Conservation (phyloP, 2,113 vertebrate species). For the Chrysemys picta region DNA sequence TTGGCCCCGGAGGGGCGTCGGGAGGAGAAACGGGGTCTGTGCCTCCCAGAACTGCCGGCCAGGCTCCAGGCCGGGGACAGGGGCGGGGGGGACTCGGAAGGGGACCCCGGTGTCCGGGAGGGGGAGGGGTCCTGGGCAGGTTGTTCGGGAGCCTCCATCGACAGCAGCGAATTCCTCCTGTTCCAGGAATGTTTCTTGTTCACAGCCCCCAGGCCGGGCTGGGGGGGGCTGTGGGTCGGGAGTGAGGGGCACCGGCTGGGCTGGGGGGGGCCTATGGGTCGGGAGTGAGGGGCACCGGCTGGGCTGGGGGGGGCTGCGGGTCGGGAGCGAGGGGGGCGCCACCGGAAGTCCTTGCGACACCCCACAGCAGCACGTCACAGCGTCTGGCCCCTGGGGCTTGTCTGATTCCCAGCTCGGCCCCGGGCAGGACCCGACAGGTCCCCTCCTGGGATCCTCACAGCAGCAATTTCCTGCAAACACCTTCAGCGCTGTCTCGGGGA, state of each 20-base stretch:
- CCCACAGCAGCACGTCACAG: not conserved
- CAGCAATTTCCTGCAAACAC: not conserved
- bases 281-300: no score
- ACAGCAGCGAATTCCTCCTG: not conserved
- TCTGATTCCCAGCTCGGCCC: not conserved
- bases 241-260: no score
- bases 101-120: not conserved
- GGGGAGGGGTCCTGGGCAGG: not conserved
- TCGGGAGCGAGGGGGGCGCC: not conserved
- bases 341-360: not conserved
- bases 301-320: not conserved
- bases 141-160: not conserved
- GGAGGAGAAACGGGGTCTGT: no score
- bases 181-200: not conserved
- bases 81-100: no score
- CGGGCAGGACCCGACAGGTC: constrained; percentile 1
- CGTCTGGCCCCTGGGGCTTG: not conserved
- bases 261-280: no score
- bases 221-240: no score
- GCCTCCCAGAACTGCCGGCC: no score
- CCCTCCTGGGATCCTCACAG: not conserved
- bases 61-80: no score
- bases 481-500: not conserved
- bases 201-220: not conserved
- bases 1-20: not conserved